phyloP scores from a whole-genome alignment of 1,140 invertebrate genomes.

The Teleogryllus occipitalis region DNA sequence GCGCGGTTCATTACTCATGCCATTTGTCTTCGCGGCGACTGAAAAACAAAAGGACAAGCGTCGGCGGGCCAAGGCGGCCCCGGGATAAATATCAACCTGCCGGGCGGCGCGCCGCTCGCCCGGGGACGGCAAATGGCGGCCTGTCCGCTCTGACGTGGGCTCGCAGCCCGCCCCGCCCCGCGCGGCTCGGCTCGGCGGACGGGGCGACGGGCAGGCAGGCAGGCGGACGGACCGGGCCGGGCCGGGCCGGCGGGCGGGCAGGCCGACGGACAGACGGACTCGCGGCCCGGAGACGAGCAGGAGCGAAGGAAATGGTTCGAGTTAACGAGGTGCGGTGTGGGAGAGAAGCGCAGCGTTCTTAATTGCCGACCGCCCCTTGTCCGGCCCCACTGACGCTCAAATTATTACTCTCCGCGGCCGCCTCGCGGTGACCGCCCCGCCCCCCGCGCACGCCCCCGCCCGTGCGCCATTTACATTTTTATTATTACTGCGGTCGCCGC shows the following conservation, averaged over 20 bases:
- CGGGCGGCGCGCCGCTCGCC: not conserved
- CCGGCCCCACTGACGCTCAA: not conserved
- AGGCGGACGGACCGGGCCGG: too few species aligned
- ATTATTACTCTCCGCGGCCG: not conserved
- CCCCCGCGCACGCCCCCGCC: too few species aligned
- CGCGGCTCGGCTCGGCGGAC: not conserved
- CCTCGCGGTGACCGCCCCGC: not conserved
- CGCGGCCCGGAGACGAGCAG: not conserved
- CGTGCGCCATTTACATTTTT: not conserved
- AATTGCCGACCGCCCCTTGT: not conserved
- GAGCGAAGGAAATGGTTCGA: not conserved
- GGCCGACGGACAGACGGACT: too few species aligned
- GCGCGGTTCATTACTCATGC: not conserved
- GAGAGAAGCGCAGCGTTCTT: not conserved
- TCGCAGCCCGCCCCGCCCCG: too few species aligned
- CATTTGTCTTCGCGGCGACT: not conserved
- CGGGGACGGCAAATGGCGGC: not conserved
- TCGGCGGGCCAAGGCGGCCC: too few species aligned
- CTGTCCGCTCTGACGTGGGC: not conserved
- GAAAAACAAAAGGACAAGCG: not conserved
- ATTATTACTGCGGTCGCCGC: not conserved
- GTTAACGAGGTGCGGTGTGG: not conserved
- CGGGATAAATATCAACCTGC: constrained; percentile 3
- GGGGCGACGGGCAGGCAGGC: too few species aligned
- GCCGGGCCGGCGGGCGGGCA: too few species aligned